phyloP scores from a whole-genome alignment of 2,113 vertebrate species.

The Forbesichthys agassizii region DNA sequence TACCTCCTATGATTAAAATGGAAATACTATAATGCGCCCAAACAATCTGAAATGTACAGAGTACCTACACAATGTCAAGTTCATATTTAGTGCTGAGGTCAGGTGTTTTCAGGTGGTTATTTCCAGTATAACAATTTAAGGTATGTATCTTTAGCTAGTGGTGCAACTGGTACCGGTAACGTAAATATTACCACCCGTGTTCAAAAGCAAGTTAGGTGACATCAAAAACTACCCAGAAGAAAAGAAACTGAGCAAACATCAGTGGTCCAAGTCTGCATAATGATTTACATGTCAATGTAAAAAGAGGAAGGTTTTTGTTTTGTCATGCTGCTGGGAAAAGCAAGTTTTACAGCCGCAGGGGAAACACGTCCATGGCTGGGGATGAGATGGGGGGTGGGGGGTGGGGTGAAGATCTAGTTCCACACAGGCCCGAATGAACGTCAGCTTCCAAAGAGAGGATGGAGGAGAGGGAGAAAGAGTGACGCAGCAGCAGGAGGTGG shows the following conservation, averaged over 20 bases:
- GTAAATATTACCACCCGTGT: conserved; percentile 47
- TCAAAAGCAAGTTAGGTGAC: conserved; percentile 55
- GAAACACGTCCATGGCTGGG: too few species aligned
- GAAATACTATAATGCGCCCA: conserved; percentile 27
- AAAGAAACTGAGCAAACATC: conserved; percentile 9
- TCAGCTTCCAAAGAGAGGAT: conserved; percentile 52
- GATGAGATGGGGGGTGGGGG: conserved; percentile 11
- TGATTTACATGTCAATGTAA: conserved; percentile 5
- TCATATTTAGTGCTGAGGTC: conserved; percentile 16
- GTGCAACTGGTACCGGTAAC: conserved; percentile 30
- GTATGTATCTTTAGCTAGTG: conserved; percentile 26
- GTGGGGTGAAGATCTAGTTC: conserved; percentile 33
- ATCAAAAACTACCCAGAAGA: conserved; percentile 30
- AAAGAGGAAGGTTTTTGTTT: conserved; percentile 21
- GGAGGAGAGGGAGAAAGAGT: conserved; percentile 60
- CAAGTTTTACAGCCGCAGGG: conserved; percentile 13
- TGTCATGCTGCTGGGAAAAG: conserved; percentile 23
- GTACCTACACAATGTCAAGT: not conserved
- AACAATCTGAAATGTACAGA: conserved; percentile 4
- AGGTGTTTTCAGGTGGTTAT: conserved; percentile 16
- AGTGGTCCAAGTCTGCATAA: conserved; percentile 29
- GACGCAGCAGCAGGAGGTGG: conserved; percentile 50
- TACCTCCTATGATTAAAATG: conserved; percentile 33
- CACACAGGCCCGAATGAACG: conserved; percentile 26
- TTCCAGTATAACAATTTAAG: conserved; percentile 43